Percentiles rank a stretch among this genome's conserved stretches.
phyloP scores from a whole-genome alignment of 2,113 vertebrate genomes.

The rabbit (Oryctolagus cuniculus) region mOryCun1.1 NC_091440.1:112938001-112938500 shows the following conservation, averaged over 20 bases:
- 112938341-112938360: neutral
- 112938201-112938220: conserved; percentile 67
- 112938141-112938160: conserved; percentile 63
- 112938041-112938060: conserved; percentile 68
- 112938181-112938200: conserved; percentile 62
- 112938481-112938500: neutral
- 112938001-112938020: neutral
- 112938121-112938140: conserved; percentile 76
- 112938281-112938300: conserved; percentile 25
- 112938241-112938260: conserved; percentile 57
- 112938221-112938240: conserved; percentile 56
- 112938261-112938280: neutral
- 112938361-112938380: neutral
- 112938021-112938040: conserved; percentile 39
- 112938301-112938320: neutral
- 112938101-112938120: conserved; percentile 76
- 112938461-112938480: neutral
- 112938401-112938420: neutral
- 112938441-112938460: neutral
- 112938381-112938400: conserved; percentile 39
- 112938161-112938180: conserved; percentile 60
- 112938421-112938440: neutral
- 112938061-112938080: conserved; percentile 67
- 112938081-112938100: conserved; percentile 73
- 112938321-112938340: neutral